phyloP scores from a whole-genome alignment of 2,797 vertebrate genomes.

The Acanthopagrus latus region DNA sequence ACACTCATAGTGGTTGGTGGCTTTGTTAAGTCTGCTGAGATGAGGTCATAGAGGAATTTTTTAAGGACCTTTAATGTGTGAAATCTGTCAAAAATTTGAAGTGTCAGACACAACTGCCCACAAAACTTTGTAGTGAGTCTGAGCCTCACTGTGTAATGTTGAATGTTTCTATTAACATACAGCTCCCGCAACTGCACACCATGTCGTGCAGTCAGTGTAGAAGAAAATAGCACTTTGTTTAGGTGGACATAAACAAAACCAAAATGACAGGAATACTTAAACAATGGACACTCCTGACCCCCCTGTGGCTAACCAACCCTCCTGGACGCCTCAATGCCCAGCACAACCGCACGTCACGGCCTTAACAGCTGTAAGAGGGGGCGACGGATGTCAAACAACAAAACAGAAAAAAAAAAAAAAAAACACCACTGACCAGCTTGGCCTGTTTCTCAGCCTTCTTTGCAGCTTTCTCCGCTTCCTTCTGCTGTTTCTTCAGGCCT shows the following conservation, averaged over 20 bases:
- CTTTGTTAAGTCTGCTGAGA: background rate
- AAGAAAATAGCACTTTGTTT: constrained; percentile 80
- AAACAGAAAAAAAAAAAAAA: constrained; percentile 30
- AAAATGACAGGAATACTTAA: constrained; percentile 80
- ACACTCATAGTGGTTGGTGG: background rate
- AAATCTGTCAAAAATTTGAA: background rate
- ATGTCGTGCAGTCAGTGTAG: constrained; percentile 24
- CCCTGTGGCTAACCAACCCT: constrained; percentile 40
- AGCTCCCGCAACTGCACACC: background rate
- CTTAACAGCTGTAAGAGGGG: constrained; percentile 69
- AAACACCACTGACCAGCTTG: constrained; percentile 81
- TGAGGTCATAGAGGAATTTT: background rate
- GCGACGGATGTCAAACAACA: constrained; percentile 63
- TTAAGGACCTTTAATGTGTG: background rate
- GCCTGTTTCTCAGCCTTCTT: constrained; percentile 91
- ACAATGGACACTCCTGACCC: constrained; percentile 78
- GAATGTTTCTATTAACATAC: background rate
- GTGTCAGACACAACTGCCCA: background rate
- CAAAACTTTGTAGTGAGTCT: background rate
- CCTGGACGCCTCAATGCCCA: constrained; percentile 67
- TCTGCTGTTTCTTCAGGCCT: constrained; percentile 88
- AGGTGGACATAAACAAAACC: constrained; percentile 73
- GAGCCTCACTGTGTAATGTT: background rate
- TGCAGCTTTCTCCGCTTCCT: constrained; percentile 89
- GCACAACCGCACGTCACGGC: constrained; percentile 54